Evolutionary conservation across 2,797 vertebrate genomes (phyloP).

Genomic region (Adelosebastes latens): DNA sequence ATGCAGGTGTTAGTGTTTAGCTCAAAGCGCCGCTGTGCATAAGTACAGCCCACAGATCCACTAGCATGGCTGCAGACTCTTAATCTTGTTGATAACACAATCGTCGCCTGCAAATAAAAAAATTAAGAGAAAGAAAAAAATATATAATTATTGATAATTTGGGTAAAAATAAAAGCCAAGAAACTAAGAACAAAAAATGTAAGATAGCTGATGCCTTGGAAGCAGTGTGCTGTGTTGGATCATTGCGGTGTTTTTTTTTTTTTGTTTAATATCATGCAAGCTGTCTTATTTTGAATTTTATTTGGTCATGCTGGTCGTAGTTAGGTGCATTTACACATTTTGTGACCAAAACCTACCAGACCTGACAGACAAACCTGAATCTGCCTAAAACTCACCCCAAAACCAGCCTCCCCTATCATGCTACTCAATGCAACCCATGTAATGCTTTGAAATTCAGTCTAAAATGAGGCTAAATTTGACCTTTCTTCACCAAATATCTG

Average conservation of each 20-base stretch:
- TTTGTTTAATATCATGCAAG: background rate
- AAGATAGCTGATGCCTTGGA: background rate
- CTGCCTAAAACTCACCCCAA: background rate
- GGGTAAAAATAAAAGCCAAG: background rate
- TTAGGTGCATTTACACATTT: background rate
- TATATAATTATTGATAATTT: background rate
- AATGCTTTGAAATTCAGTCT: background rate
- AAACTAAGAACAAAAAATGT: background rate
- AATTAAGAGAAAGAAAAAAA: background rate
- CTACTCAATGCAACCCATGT: background rate
- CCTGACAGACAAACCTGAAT: background rate
- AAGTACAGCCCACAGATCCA: background rate
- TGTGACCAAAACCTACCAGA: background rate
- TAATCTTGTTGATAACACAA: background rate
- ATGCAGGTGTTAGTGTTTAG: background rate
- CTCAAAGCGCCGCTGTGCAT: too few species aligned
- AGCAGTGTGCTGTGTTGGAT: background rate
- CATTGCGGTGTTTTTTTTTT: background rate
- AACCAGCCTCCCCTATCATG: background rate
- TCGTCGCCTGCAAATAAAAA: background rate
- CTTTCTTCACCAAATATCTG: background rate
- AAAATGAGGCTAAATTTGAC: background rate
- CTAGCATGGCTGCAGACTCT: background rate
- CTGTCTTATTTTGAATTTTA: background rate
- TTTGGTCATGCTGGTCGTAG: background rate